Percentiles rank a stretch among this genome's conserved stretches.
Conservation (phyloP, 2,113 vertebrate genomes). For the Corythoichthys haematopterus region DNA sequence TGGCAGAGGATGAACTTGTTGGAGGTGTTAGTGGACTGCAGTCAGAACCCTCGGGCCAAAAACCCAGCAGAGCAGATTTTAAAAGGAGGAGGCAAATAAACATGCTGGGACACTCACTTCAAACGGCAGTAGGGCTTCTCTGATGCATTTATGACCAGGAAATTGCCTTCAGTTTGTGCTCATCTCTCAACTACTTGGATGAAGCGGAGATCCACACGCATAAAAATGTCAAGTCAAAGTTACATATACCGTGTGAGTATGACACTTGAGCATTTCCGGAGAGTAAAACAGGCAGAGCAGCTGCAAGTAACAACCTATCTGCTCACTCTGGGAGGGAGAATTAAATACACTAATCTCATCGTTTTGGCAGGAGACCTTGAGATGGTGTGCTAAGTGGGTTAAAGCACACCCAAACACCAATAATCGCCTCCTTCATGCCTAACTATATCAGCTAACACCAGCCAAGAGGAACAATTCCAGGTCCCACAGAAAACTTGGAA, state of each 20-base stretch:
- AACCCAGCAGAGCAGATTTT: slow-evolving; percentile 36
- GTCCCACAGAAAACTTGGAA: slow-evolving; percentile 31
- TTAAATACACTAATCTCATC: slow-evolving; percentile 68
- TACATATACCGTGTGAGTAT: slow-evolving; percentile 2
- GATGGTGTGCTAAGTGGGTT: slow-evolving; percentile 72
- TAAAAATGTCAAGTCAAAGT: slow-evolving; percentile 8
- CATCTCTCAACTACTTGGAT: slow-evolving; percentile 2
- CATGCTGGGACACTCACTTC: slow-evolving; percentile 39
- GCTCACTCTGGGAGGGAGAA: slow-evolving; percentile 56
- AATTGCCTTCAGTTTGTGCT: slow-evolving; percentile 25
- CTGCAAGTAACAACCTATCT: slow-evolving; percentile 49
- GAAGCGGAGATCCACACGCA: slow-evolving; percentile 7
- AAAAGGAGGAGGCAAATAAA: slow-evolving; percentile 40
- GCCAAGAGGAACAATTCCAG: slow-evolving; percentile 35
- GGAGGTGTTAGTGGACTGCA: slow-evolving; percentile 29
- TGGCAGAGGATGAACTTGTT: slow-evolving; percentile 32
- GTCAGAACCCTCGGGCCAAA: slow-evolving; percentile 47
- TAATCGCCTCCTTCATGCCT: slow-evolving; percentile 46
- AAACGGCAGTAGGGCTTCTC: slow-evolving; percentile 45
- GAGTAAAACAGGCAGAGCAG: slow-evolving; percentile 36
- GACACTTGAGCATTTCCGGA: slow-evolving; percentile 25
- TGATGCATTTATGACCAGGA: slow-evolving; percentile 44
- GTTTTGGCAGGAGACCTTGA: slow-evolving; percentile 65
- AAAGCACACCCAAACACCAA: slow-evolving; percentile 64
- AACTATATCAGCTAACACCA: slow-evolving; percentile 42